Conservation (phyloP, 2,113 vertebrate species). For the Pterocles gutturalis region DNA sequence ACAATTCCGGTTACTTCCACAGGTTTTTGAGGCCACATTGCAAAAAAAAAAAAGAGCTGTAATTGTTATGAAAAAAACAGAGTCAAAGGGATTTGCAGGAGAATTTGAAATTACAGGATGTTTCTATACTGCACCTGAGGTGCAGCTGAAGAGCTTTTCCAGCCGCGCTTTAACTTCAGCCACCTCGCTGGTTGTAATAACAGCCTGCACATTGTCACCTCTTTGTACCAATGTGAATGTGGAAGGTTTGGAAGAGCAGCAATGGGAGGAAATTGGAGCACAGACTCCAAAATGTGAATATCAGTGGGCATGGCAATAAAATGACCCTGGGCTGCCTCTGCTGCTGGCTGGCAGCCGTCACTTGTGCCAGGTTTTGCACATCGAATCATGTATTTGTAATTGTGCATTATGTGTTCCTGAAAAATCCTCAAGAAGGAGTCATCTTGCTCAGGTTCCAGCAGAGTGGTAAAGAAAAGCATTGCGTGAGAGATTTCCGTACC, state of each 20-base stretch:
- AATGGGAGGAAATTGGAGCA: neutral
- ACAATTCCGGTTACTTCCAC: neutral
- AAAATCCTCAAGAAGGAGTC: neutral
- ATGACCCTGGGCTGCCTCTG: neutral
- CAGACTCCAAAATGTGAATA: neutral
- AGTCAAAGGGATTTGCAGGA: neutral
- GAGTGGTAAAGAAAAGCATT: neutral
- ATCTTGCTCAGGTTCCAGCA: neutral
- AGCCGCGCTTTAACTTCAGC: neutral
- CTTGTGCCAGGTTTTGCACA: neutral
- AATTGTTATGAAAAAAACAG: neutral
- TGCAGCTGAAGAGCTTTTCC: neutral
- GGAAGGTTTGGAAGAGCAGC: neutral
- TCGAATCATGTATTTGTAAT: neutral
- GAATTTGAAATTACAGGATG: neutral
- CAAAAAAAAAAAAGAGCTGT: neutral
- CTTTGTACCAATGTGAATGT: fast-evolving
- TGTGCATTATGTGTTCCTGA: fast-evolving
- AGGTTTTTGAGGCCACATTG: neutral
- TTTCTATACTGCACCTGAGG: neutral
- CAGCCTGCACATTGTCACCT: neutral
- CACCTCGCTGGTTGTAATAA: neutral
- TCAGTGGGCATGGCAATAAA: neutral
- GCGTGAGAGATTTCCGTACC: neutral
- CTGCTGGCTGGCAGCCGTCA: neutral